Conservation (phyloP, 2,797 vertebrate genomes). For the Semaprochilodus insignis region DNA sequence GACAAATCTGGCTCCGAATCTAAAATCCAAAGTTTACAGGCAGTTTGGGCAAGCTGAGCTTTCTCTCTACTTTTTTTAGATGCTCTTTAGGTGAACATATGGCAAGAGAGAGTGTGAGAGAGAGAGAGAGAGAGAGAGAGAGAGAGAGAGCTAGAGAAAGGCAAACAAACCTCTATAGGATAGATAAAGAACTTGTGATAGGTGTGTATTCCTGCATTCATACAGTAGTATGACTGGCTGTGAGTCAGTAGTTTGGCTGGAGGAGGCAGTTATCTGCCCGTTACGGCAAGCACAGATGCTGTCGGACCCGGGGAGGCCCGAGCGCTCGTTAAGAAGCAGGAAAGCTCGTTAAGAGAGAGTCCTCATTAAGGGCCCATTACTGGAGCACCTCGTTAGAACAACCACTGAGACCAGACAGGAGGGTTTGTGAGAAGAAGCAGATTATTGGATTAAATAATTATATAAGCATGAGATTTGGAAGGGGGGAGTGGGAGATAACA, state of each 20-base stretch:
- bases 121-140: conserved; percentile 10
- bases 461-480: conserved; percentile 22
- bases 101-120: conserved; percentile 10
- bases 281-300: conserved; percentile 36
- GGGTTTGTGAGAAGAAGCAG: conserved; percentile 25
- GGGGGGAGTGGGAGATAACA: background rate
- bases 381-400: conserved; percentile 21
- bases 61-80: conserved; percentile 24
- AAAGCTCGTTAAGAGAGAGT: conserved; percentile 31
- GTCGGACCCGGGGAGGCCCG: conserved; percentile 29
- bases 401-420: conserved; percentile 28
- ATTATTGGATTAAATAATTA: conserved; percentile 42
- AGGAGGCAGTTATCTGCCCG: conserved; percentile 5
- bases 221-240: conserved; percentile 2
- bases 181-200: conserved; percentile 42
- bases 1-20: conserved; percentile 27
- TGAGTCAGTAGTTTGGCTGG: background rate
- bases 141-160: conserved; percentile 13
- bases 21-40: conserved; percentile 29
- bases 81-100: conserved; percentile 46
- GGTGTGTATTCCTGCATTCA: background rate
- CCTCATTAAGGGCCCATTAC: conserved; percentile 49
- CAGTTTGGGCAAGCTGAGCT: conserved; percentile 11
- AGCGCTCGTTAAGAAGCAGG: conserved; percentile 28
- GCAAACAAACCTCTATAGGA: conserved; percentile 39